phyloP scores from a whole-genome alignment of 2,888 invertebrate species.

The Eupithecia inturbata region DNA sequence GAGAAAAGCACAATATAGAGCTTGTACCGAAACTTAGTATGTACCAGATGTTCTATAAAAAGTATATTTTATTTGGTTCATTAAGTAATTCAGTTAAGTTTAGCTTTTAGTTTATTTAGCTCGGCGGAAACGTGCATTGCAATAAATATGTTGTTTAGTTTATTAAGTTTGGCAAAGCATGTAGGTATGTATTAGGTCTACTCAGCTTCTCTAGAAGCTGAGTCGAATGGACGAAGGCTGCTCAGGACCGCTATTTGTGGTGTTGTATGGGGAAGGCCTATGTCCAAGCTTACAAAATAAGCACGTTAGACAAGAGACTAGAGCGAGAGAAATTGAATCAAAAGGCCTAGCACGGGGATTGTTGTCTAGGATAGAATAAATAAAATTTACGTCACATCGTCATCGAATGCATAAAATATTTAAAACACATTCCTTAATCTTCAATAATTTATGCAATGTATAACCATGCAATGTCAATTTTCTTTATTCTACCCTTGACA shows the following conservation, averaged over 20 bases:
- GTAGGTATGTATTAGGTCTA: neutral
- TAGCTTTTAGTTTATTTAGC: conserved; percentile 3
- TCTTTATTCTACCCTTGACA: too few species aligned
- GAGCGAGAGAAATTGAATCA: too few species aligned
- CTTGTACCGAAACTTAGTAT: conserved; percentile 14
- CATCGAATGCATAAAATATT: too few species aligned
- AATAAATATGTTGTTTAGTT: neutral
- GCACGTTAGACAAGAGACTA: too few species aligned
- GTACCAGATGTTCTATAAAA: conserved; percentile 6
- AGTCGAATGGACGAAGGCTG: neutral
- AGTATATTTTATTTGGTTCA: conserved; percentile 23
- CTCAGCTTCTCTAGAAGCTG: too few species aligned
- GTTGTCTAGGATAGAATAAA: too few species aligned
- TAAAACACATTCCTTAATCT: too few species aligned
- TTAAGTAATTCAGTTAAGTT: conserved; percentile 12
- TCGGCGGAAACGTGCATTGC: neutral
- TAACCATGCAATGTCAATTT: too few species aligned
- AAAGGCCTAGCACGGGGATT: too few species aligned
- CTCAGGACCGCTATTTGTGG: neutral
- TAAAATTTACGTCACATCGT: too few species aligned
- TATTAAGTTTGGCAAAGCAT: neutral
- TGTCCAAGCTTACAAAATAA: too few species aligned
- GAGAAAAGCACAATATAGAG: conserved; percentile 5
- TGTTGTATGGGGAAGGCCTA: neutral
- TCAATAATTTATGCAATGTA: too few species aligned